Base-by-base conservation (phyloP, 2,113 vertebrate genomes). In the Rostratula benghalensis region DNA sequence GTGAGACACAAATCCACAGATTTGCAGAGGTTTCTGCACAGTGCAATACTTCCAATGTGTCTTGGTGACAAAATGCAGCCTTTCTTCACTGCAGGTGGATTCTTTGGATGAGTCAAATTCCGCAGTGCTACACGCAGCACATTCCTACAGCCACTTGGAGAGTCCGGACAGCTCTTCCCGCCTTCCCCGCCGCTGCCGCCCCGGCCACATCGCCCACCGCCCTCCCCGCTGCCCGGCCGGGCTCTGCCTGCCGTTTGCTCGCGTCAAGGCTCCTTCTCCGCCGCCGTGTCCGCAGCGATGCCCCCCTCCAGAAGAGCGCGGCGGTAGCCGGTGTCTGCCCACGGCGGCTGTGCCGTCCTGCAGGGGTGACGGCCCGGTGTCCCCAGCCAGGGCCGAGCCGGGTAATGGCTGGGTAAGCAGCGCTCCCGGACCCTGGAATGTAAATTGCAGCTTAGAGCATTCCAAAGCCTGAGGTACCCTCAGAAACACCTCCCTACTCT, bases 401-500 rank as follows among this genome's bases (percentile, higher is more conserved):
- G 14, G 10, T 82, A 87, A 95, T 91, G 48, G 71, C 63, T 17
- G 65, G 51, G 67, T 76, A 85, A 85, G 74, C 61, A 94, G 35
- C 17, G 39, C 33, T 93, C 65, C 31, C 53, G 80, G 74, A 53
- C 61, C 31, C 27, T 83, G 87, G 91, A 97, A 95, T 91, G 91
- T 93, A 87, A 97, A 97, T 95, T 93, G 67, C 89, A 76, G 57
- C 50, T 91, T 90, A 87, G 48, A 79, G 65, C 74, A 81, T 95
- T 95, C 84, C 78, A 91, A 91, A 91, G 76, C 18, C 45, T 80
- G 63, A 73, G 74, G 87, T 89, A 73, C 21, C 13, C 33, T 90
- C 33, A 20, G 70, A 89, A 83, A 24, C 1, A 0, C 59, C 67
- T 45, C 45, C 25, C 22, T 41, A 31, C 13, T 87, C 61, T 87